These are phyloP conservation scores for Micrasema longulum DNA, from an alignment of 1,140 invertebrate species.

Conservation along the genomic window DNA sequence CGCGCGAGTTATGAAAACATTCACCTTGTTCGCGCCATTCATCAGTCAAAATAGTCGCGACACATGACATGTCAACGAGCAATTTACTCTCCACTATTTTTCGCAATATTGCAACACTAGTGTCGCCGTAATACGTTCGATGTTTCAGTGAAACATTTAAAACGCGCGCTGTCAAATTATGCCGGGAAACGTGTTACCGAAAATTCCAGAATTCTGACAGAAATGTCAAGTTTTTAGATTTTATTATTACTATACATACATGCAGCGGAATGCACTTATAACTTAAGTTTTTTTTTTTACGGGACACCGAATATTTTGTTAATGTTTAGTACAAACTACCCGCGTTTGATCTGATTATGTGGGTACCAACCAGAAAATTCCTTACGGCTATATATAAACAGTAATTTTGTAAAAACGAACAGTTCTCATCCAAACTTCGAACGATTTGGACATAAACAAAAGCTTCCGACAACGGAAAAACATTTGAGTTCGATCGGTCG, in stretches of 20 bases:
- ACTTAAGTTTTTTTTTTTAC: no score
- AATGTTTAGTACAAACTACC: neutral
- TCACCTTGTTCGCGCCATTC: neutral
- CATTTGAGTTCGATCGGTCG: neutral
- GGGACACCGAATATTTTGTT: no score
- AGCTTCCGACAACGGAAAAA: conserved; percentile 14
- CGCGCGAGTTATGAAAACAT: conserved; percentile 26
- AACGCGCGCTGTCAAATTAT: neutral
- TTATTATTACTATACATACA: no score
- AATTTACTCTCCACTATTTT: neutral
- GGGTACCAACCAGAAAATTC: conserved; percentile 22
- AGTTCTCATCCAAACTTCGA: conserved; percentile 50
- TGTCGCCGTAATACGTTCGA: neutral
- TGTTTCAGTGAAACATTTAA: neutral
- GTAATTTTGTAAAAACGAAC: conserved; percentile 52
- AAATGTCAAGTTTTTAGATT: neutral
- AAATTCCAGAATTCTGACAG: conserved; percentile 13
- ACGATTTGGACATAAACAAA: conserved; percentile 40
- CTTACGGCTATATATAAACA: conserved; percentile 49
- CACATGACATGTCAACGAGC: conserved; percentile 4
- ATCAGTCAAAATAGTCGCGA: conserved; percentile 17
- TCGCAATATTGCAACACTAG: no score
- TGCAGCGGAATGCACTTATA: no score
- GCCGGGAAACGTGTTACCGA: neutral
- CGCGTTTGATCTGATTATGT: conserved; percentile 17